phyloP scores from a whole-genome alignment of 2,888 invertebrate genomes.

The Gortyna flavago region DNA sequence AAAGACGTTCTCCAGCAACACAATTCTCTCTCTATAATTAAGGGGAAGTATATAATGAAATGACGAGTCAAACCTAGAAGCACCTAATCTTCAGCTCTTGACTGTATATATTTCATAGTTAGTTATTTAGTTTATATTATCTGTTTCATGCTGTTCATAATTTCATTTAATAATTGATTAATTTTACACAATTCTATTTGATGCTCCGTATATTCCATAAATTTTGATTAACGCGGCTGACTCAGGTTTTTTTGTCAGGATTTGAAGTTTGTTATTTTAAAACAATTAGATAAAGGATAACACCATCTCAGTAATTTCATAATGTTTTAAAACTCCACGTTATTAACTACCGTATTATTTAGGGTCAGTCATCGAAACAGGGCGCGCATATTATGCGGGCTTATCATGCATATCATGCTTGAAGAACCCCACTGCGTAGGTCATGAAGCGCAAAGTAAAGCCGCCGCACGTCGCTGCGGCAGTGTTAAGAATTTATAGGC shows the following conservation, averaged over 20 bases:
- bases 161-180: background rate
- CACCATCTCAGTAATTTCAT: background rate
- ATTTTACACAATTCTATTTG: background rate
- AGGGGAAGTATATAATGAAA: background rate
- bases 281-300: background rate
- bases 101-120: background rate
- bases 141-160: background rate
- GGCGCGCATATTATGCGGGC: background rate
- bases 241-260: no score
- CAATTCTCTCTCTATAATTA: background rate
- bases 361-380: background rate
- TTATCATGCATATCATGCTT: background rate
- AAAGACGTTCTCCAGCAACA: background rate
- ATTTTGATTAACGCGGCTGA: background rate
- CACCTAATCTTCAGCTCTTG: background rate
- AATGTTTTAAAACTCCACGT: background rate
- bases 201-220: background rate
- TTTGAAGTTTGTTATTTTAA: background rate
- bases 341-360: slow-evolving; percentile 1
- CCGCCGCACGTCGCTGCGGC: background rate
- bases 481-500: background rate
- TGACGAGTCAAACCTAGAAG: background rate
- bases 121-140: slow-evolving; percentile 1
- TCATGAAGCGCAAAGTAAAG: background rate
- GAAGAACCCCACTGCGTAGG: background rate